Evolutionary conservation across 2,113 vertebrate genomes (phyloP), one percentile per base, ranked within the genome.

Genomic region (Rattus rattus): DNA sequence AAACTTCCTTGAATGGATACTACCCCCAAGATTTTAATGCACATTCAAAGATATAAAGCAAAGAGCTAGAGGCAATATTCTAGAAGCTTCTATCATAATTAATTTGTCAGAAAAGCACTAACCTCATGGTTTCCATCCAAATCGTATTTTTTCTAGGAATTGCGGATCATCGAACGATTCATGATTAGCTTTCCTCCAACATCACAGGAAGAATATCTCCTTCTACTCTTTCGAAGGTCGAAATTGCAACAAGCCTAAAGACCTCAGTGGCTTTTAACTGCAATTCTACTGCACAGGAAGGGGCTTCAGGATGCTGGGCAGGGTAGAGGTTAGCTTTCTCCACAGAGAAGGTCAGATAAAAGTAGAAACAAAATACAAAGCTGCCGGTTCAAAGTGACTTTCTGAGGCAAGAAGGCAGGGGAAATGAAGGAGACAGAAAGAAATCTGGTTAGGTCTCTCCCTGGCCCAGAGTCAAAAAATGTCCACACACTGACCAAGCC

Each of bases 31-130:
- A 49, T 36, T 91, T 95, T 39, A 72, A 10, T 73, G 65, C 20
- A 30, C 59, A 63, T 76, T 91, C 92, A 94, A 88, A 95, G 63
- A 83, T 54, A 80, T 16, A 88, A 28, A 79, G 65, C 59, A 96
- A 88, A 19, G 76, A 90, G 39, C 11, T 67, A 30, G 13, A 73
- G 7, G 13, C 56, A 75, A 75, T 70, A 61, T 59, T 92, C 77
- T 47, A 88, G 70, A 76, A 30, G 36, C 56, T 94, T 91, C 56
- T 93, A 24, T 73, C 70, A 63, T 12, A 92, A 72, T 84, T 70
- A 39, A 69, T 90, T 63, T 83, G 73, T 56, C 70, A 59, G 70
- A 56, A 72, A 88, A 88, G 33, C 49, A 47, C 7, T 75, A 69
- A 36, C n/a, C 22, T 94, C 1, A 93, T n/a, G 76, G 12, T 93